A percentile compares a stretch with the other conserved stretches of the same genome.
phyloP scores from a whole-genome alignment of 2,888 invertebrate species.

The Leptura quadrifasciata region DNA sequence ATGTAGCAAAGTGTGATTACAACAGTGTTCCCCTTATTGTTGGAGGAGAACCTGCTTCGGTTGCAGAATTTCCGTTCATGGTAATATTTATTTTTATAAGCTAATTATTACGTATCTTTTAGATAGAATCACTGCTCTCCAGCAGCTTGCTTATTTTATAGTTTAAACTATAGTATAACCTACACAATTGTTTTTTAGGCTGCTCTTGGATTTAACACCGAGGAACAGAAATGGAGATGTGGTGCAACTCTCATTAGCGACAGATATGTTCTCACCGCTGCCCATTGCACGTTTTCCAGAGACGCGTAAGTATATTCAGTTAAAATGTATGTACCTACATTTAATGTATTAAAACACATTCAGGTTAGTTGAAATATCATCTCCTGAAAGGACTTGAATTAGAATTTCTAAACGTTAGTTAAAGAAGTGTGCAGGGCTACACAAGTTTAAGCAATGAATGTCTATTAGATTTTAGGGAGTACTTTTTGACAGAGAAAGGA shows the following conservation, averaged over 20 bases:
- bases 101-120: background rate
- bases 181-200: constrained; percentile 65
- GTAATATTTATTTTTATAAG: constrained; percentile 67
- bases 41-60: constrained; percentile 76
- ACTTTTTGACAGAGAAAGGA: too few relatives aligned
- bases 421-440: too few relatives aligned
- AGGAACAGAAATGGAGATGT: constrained; percentile 72
- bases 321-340: too few relatives aligned
- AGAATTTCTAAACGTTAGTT: too few relatives aligned
- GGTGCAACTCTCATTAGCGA: constrained; percentile 77
- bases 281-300: constrained; percentile 74
- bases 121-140: too few relatives aligned
- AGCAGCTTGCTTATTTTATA: background rate
- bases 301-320: constrained; percentile 60
- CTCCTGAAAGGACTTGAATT: too few relatives aligned
- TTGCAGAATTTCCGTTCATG: constrained; percentile 80
- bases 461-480: too few relatives aligned
- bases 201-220: constrained; percentile 70
- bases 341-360: too few relatives aligned
- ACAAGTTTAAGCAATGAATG: too few relatives aligned
- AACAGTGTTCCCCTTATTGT: constrained; percentile 76
- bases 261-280: constrained; percentile 77
- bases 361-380: too few relatives aligned
- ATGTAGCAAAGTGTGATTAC: constrained; percentile 75
- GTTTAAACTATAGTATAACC: too few relatives aligned